Base-by-base conservation (phyloP, 2,797 vertebrate genomes). In the Nannoperca obscura region DNA sequence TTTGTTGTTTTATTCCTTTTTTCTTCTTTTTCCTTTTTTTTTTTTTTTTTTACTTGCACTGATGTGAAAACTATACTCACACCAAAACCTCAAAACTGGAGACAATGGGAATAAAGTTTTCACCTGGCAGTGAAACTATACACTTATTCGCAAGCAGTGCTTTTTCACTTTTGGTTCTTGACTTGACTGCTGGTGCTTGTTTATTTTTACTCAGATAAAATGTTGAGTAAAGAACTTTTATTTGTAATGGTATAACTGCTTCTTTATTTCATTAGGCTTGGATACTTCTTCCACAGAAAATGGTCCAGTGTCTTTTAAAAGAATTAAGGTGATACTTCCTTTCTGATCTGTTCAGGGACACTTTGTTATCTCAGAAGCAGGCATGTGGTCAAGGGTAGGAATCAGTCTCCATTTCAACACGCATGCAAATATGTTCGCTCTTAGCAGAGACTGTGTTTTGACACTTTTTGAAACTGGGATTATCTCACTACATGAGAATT, bases 281-380 rank as follows among this genome's bases (percentile, higher is more conserved):
- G 36, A 36, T 9, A 34, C 11, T 50, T 74, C 8, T 22, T 24
- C 12, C n/a, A n/a, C 1, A 27, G 13, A 22, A 19, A 57, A 70
- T 71, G 68, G 58, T 57, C 32, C 71, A 36, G 46, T 44, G 5
- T 74, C 20, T 57, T 55, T 63, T 24, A 55, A 36, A 30, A 15
- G 54, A 58, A 58, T 59, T 60, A 78, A 78, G n/a, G 72, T 71
- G 74, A 77, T 60, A 68, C 63, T 78, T 84, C 49, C 66, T 74
- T n/a, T 71, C 50, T 65, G 40, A 58, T 58, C 47, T 49, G 40
- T 36, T 74, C 53, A 55, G 32, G n/a, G 24, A 66, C 47, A 40
- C 17, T 2, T 11, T 54, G n/a, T 63, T 52, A 49, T 32, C 75
- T 47, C 55, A 68, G 49, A 40, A 14, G 19, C 30, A 9, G 12